These are phyloP conservation scores for Eretmochelys imbricata DNA, from an alignment of 2,113 vertebrate species.

Conservation along the genomic window DNA sequence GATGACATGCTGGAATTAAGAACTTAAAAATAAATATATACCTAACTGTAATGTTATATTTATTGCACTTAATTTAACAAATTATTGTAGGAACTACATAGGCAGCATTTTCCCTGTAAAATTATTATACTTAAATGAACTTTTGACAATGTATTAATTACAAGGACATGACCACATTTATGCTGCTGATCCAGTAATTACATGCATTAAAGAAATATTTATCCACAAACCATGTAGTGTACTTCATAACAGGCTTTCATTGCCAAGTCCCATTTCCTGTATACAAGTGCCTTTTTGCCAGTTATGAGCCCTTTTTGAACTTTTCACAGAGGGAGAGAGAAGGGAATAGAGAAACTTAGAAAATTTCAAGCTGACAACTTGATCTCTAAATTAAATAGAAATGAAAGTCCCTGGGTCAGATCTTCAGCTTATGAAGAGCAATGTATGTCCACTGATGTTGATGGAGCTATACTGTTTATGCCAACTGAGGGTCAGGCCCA, in stretches of 20 bases:
- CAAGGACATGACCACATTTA: conserved; percentile 87
- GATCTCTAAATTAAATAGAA: background rate
- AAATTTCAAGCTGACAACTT: conserved; percentile 10
- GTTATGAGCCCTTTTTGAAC: conserved; percentile 68
- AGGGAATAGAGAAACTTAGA: conserved; percentile 10
- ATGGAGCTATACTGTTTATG: background rate
- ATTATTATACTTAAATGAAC: conserved; percentile 89
- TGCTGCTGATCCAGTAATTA: conserved; percentile 86
- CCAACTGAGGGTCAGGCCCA: background rate
- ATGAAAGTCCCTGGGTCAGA: background rate
- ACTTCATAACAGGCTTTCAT: conserved; percentile 79
- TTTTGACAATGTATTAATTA: conserved; percentile 89
- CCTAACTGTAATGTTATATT: conserved; percentile 78
- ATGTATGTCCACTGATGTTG: background rate
- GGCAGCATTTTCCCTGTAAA: conserved; percentile 82
- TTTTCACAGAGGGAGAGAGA: conserved; percentile 59
- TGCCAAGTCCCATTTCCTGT: conserved; percentile 79
- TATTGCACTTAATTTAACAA: conserved; percentile 85
- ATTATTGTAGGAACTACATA: conserved; percentile 79
- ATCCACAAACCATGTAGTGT: conserved; percentile 81
- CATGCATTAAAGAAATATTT: conserved; percentile 87
- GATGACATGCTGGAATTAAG: conserved; percentile 30
- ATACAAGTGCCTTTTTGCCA: conserved; percentile 68
- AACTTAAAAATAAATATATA: conserved; percentile 69
- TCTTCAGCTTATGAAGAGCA: background rate